Evolutionary conservation across 2,113 vertebrate genomes (phyloP), one percentile per base, ranked within the genome.

Genomic region (Perca flavescens): DNA sequence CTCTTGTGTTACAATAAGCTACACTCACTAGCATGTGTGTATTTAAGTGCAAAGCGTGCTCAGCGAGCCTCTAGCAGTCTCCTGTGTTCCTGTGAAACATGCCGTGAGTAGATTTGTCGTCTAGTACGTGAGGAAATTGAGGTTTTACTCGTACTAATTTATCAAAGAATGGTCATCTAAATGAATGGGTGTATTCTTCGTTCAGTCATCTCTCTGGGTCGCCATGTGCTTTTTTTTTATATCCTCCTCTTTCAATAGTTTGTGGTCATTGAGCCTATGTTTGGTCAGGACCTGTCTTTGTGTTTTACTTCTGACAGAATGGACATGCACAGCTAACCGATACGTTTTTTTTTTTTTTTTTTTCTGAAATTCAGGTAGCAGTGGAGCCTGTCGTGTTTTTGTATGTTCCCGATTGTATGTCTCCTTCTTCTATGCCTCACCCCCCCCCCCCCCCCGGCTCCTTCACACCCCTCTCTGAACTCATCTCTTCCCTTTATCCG

Each of bases 401-500:
- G 1, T 14, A 43, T 34, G 17, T 52, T 46, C 16, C 3, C 3
- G 4, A 49, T 19, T 19, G 47, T 52, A n/a, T 3, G 1, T 43
- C 53, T 74, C 46, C 8, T 25, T 49, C 36, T 31, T 68, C 21
- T 0, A 1, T 22, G 16, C 63, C 49, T 62, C 13, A 14, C 43
- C 15, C 47, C n/a, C 11, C 6, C 47, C n/a, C 11, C 6, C 3
- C 61, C 2, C 2, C 34, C 5, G 0, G 47, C 47, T 77, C 31
- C 73, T 87, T 80, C 74, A 72, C 80, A 74, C 70, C 70, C 13
- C 54, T 70, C 83, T 66, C 72, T 82, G 71, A 77, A 86, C 79
- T 76, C 77, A 73, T 89, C 85, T 84, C 64, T 77, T 66, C 73
- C 70, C 68, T 86, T 81, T 81, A 79, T 84, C 68, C 56, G 58